These are phyloP conservation scores for zebrafish (Danio rerio) DNA, from an alignment of 2,113 vertebrate species.

Conservation along the genomic window DNA sequence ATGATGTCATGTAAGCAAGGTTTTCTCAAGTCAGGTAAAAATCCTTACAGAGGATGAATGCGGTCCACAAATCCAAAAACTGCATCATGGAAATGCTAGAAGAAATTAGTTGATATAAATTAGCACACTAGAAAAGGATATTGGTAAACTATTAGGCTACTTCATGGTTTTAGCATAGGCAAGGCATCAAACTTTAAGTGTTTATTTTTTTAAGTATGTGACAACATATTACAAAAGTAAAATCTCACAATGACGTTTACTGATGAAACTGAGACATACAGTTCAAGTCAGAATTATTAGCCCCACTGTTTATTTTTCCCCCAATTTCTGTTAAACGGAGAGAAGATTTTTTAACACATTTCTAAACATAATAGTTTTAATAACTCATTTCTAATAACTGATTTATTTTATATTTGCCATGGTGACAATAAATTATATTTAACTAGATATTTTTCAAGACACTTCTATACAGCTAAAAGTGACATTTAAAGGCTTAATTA, in stretches of 20 bases:
- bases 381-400: too few relatives aligned
- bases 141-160: background rate
- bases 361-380: too few relatives aligned
- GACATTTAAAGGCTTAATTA: too few relatives aligned
- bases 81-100: conserved; percentile 56
- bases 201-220: background rate
- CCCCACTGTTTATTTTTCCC: too few relatives aligned
- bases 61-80: conserved; percentile 51
- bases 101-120: conserved; percentile 10
- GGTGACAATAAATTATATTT: too few relatives aligned
- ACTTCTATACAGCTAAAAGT: too few relatives aligned
- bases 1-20: conserved; percentile 24
- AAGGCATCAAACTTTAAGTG: background rate
- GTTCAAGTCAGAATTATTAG: too few relatives aligned
- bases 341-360: too few relatives aligned
- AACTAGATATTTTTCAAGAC: too few relatives aligned
- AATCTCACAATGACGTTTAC: background rate
- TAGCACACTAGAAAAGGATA: background rate
- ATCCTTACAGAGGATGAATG: conserved; percentile 56
- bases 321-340: too few relatives aligned
- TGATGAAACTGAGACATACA: background rate
- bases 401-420: too few relatives aligned
- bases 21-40: conserved; percentile 64
- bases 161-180: too few relatives aligned
- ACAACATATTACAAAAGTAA: background rate